Conservation (phyloP, 2,113 vertebrate species). For the Gadus macrocephalus region DNA sequence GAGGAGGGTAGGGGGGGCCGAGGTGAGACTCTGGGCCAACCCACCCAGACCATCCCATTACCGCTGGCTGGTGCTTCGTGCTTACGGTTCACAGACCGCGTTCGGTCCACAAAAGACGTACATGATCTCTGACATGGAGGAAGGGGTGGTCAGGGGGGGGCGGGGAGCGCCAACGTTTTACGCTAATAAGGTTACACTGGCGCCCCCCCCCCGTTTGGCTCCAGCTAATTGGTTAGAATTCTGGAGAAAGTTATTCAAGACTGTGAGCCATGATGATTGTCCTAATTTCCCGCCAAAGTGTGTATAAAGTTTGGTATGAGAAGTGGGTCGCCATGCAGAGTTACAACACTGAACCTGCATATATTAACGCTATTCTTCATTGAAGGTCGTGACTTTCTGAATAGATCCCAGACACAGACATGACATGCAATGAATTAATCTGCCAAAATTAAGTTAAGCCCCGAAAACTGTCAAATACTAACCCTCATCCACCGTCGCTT, state of each 20-base stretch:
- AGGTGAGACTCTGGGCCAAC: constrained; percentile 13
- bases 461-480: constrained; percentile 11
- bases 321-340: too few relatives aligned
- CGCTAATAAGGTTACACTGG: constrained; percentile 48
- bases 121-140: constrained; percentile 29
- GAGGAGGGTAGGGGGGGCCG: constrained; percentile 22
- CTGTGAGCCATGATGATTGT: too few relatives aligned
- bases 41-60: constrained; percentile 21
- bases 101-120: constrained; percentile 35
- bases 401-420: too few relatives aligned
- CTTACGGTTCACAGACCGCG: constrained; percentile 49
- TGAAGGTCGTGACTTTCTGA: too few relatives aligned
- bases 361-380: too few relatives aligned
- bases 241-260: not conserved
- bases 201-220: constrained; percentile 29
- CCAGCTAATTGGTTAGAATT: constrained; percentile 8
- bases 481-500: constrained; percentile 37
- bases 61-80: constrained; percentile 4
- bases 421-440: too few relatives aligned
- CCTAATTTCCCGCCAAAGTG: too few relatives aligned
- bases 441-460: not conserved
- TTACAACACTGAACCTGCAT: too few relatives aligned
- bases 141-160: not conserved
- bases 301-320: too few relatives aligned
- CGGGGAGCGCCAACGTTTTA: constrained; percentile 26